A percentile compares a stretch with the other conserved stretches of the same genome.
phyloP scores from a whole-genome alignment of 2,113 vertebrate genomes.

The Arvicanthis niloticus region DNA sequence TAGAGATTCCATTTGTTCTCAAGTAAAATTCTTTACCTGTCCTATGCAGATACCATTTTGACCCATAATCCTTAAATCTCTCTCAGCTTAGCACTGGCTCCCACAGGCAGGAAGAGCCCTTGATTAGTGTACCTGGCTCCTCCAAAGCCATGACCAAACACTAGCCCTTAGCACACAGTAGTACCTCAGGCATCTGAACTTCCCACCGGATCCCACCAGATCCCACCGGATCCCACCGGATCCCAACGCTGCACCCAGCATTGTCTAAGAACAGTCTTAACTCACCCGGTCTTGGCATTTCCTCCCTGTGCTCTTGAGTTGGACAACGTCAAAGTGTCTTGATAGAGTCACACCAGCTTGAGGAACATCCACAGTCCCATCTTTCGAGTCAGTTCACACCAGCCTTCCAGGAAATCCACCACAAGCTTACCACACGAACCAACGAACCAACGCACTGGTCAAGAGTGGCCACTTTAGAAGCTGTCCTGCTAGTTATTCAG shows the following conservation, averaged over 20 bases:
- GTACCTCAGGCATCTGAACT: background rate
- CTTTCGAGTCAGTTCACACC: constrained; percentile 39
- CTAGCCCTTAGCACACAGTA: background rate
- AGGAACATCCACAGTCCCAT: background rate
- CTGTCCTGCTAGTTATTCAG: constrained; percentile 80
- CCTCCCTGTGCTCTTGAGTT: background rate
- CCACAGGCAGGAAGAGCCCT: background rate
- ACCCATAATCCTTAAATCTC: background rate
- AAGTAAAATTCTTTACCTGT: background rate
- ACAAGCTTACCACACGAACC: constrained; percentile 52
- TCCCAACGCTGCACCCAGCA: background rate
- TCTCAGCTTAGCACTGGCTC: background rate
- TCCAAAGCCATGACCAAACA: background rate
- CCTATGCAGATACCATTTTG: background rate
- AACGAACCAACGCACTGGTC: constrained; percentile 65
- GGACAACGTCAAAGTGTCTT: background rate
- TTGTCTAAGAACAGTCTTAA: background rate
- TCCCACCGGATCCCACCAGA: background rate
- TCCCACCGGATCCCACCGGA: background rate
- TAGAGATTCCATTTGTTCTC: background rate
- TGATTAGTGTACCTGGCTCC: background rate
- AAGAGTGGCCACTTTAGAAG: constrained; percentile 77
- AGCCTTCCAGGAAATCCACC: constrained; percentile 71
- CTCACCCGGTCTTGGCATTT: constrained; percentile 82
- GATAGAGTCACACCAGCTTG: background rate